Evolutionary conservation across 2,113 vertebrate genomes (phyloP).

Genomic region (Corythaeola cristata): DNA sequence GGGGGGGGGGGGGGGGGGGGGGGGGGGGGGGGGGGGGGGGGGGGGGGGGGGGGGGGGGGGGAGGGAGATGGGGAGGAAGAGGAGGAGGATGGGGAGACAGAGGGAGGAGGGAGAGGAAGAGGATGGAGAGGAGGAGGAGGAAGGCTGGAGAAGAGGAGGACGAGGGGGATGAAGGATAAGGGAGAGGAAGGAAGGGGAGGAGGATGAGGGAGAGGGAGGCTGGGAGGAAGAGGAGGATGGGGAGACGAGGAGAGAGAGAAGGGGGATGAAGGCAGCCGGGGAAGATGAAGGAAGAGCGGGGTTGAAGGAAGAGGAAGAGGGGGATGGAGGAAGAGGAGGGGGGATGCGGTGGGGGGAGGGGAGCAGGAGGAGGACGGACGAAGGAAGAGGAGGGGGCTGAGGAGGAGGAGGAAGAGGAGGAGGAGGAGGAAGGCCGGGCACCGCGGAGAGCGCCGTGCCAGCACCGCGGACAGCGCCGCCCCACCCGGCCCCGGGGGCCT

Average conservation of each 20-base stretch:
- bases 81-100: neutral
- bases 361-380: neutral
- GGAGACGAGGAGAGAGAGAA: neutral
- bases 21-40: constrained; percentile 23
- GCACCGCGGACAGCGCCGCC: constrained; percentile 46
- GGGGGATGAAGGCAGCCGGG: neutral
- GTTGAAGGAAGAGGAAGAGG: constrained; percentile 37
- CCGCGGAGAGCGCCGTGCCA: constrained; percentile 33
- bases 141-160: neutral
- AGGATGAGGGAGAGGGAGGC: neutral
- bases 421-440: constrained; percentile 17
- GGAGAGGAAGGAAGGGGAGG: neutral
- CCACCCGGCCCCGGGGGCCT: neutral
- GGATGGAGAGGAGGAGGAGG: neutral
- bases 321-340: constrained; percentile 18
- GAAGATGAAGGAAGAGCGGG: constrained; percentile 17
- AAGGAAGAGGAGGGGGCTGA: constrained; percentile 12
- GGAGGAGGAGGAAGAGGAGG: constrained; percentile 31
- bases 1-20: no score
- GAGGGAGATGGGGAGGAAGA: neutral
- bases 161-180: no score
- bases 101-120: neutral
- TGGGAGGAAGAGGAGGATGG: neutral
- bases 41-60: neutral
- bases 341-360: neutral